Base-by-base conservation (phyloP, 2,797 vertebrate species). In the Takifugu rubripes region DNA sequence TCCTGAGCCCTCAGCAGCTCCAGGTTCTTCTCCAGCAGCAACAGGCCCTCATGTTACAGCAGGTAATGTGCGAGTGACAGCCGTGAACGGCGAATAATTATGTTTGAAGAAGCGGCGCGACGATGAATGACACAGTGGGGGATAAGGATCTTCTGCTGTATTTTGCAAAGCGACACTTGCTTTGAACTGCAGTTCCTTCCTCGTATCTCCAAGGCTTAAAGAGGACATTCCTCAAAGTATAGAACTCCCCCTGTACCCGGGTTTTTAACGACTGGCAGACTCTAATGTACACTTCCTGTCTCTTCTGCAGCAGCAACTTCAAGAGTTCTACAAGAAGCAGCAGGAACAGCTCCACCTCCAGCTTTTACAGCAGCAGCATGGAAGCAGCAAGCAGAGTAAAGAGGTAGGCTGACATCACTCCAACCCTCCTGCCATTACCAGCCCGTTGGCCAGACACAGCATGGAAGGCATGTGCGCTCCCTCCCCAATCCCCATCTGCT, bases 241-340 rank as follows among this genome's bases (percentile, higher is more conserved):
- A 68, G 48, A 61, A 59, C 44, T 52, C 53, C 53, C 24, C 42
- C 14, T 31, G 43, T 40, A 62, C 44, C 54, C 52, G 48, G 27
- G 27, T 29, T 29, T 29, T 29, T 21, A 21, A 15, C 36, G 49
- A 68, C 63, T 60, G 64, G 61, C 68, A 53, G 49, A 66, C 74
- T 81, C 56, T 64, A 54, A 42, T 44, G 55, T 89, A 49, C 2
- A 55, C 51, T 51, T 60, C 58, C 40, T 54, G 46, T 74, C 89
- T 85, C 70, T 87, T 89, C 26, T 93, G 87, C 90, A 99, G 96
- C 97, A 99, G 94, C 96, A 98, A 91, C 95, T 99, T 91, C 96
- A 99, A 92, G 97, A 99, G 90, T 98, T 98, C 91, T 99, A 99
- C 90, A 99, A 99, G 88, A 99, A 99, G 93, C 97, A 99, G 91